A percentile compares a stretch with the other conserved stretches of the same genome.
These are phyloP conservation scores for Drosophila tripunctata DNA, from an alignment of 2,888 invertebrate species.

Conservation along the genomic window DNA sequence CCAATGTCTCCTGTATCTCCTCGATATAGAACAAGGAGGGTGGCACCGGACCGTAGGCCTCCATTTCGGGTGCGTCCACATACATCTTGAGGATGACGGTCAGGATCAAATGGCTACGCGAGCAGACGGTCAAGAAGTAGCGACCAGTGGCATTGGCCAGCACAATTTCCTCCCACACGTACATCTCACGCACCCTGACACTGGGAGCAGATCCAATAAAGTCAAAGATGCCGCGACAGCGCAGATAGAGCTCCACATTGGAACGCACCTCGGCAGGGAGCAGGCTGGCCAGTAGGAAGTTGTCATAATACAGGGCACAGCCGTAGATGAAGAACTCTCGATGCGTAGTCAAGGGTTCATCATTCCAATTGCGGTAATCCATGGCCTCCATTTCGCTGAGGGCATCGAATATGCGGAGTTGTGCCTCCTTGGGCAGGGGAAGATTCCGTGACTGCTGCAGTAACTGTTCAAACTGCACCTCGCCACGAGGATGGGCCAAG, in stretches of 20 bases:
- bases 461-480: conserved; percentile 87
- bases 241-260: conserved; percentile 90
- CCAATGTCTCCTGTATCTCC: conserved; percentile 94
- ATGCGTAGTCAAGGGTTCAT: conserved; percentile 85
- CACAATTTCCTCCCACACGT: conserved; percentile 90
- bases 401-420: conserved; percentile 93
- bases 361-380: conserved; percentile 95
- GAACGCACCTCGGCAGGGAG: conserved; percentile 89
- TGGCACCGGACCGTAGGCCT: conserved; percentile 60
- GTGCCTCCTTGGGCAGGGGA: conserved; percentile 90
- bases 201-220: conserved; percentile 88
- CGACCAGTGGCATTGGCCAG: conserved; percentile 82
- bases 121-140: conserved; percentile 90
- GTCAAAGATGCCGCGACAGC: conserved; percentile 90
- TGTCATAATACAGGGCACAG: conserved; percentile 85
- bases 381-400: conserved; percentile 95
- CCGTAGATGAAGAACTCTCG: conserved; percentile 86
- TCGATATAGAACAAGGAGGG: conserved; percentile 90
- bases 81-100: conserved; percentile 87
- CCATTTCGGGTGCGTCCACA: conserved; percentile 70
- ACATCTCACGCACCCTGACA: conserved; percentile 89
- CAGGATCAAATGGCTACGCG: conserved; percentile 89
- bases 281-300: conserved; percentile 89
- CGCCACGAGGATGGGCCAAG: conserved; percentile 37
- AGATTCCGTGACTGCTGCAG: conserved; percentile 88